phyloP scores from a whole-genome alignment of 2,797 vertebrate species.

The Crenichthys baileyi region DNA sequence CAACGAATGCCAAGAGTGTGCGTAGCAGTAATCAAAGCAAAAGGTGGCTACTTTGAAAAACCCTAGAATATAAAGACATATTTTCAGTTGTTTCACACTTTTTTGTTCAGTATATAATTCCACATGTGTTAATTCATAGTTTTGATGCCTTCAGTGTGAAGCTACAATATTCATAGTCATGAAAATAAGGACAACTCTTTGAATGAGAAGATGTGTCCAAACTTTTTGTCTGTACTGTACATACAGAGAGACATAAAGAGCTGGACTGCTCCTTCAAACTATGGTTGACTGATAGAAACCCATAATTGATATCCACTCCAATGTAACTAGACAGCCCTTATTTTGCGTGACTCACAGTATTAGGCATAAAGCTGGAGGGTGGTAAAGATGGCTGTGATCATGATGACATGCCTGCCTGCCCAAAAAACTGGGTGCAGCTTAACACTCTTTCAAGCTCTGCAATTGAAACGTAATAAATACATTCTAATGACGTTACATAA shows the following conservation, averaged over 20 bases:
- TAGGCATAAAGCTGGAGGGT: conserved; percentile 2
- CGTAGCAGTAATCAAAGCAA: no score
- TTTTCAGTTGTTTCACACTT: no score
- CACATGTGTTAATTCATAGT: no score
- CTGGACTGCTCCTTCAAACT: neutral
- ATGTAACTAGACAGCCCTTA: conserved; percentile 5
- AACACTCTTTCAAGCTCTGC: conserved; percentile 58
- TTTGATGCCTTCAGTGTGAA: no score
- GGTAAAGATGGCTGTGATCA: conserved; percentile 15
- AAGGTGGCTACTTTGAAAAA: no score
- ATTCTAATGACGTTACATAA: conserved; percentile 74
- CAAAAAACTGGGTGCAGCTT: conserved; percentile 36
- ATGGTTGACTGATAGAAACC: neutral
- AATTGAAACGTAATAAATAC: conserved; percentile 70
- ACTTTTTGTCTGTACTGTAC: no score
- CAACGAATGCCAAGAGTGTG: no score
- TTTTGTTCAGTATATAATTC: no score
- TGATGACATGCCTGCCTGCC: conserved; percentile 13
- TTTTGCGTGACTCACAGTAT: conserved; percentile 13
- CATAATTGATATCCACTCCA: neutral
- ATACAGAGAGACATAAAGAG: neutral
- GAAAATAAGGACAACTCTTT: no score
- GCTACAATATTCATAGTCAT: no score
- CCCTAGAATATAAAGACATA: no score
- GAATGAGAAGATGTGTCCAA: no score